Percentiles rank a stretch among this genome's conserved stretches.
These are phyloP conservation scores for Chelon labrosus DNA, from an alignment of 2,797 vertebrate species.

Conservation along the genomic window DNA sequence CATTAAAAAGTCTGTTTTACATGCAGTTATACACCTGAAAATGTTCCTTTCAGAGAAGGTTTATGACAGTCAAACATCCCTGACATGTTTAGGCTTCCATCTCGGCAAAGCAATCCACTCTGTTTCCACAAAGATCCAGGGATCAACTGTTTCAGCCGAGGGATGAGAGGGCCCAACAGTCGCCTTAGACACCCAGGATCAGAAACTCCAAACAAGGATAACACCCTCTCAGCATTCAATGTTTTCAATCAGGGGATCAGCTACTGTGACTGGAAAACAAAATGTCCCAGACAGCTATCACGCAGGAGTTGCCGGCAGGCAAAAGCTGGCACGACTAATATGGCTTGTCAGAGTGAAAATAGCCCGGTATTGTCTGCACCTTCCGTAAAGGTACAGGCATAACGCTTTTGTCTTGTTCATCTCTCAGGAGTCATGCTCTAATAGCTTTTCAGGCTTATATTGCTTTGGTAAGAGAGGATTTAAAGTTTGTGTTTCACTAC, in stretches of 20 bases:
- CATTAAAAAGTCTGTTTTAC: constrained; percentile 12
- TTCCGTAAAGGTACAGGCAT: constrained; percentile 65
- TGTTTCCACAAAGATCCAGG: constrained; percentile 58
- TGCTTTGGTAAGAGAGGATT: constrained; percentile 65
- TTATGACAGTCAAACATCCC: constrained; percentile 16
- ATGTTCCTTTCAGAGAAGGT: constrained; percentile 1
- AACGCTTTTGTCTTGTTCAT: constrained; percentile 71
- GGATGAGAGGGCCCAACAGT: constrained; percentile 54
- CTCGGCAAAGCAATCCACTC: constrained; percentile 48
- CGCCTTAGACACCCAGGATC: constrained; percentile 60
- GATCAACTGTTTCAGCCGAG: constrained; percentile 63
- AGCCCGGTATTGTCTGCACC: constrained; percentile 69
- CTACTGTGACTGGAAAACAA: constrained; percentile 74
- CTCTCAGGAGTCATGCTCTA: constrained; percentile 72
- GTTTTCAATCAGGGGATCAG: constrained; percentile 80
- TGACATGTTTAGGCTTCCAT: constrained; percentile 36
- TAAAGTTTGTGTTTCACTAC: constrained; percentile 64
- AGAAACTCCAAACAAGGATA: constrained; percentile 73
- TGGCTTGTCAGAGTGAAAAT: constrained; percentile 77
- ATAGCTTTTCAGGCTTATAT: constrained; percentile 72
- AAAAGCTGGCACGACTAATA: constrained; percentile 78
- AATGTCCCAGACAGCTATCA: constrained; percentile 75
- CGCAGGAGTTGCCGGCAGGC: constrained; percentile 58
- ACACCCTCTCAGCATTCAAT: constrained; percentile 73
- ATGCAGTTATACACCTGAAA: constrained; percentile 12